phyloP scores from a whole-genome alignment of 2,797 vertebrate species.

The Staurois parvus region DNA sequence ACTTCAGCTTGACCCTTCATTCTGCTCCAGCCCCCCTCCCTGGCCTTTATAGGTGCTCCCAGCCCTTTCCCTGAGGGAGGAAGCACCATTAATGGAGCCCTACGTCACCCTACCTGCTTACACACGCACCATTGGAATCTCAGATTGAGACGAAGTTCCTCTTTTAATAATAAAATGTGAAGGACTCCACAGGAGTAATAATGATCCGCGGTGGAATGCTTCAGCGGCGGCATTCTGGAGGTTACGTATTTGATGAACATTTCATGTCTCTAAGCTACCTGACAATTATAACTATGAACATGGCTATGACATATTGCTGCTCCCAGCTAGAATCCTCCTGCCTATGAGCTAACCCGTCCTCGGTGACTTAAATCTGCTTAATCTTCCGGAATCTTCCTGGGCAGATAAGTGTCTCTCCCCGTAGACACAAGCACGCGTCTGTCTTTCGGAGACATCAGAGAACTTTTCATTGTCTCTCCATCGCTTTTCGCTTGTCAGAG shows the following conservation, averaged over 20 bases:
- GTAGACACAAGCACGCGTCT: neutral
- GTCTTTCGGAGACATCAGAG: constrained; percentile 42
- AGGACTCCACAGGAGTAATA: neutral
- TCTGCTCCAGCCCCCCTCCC: no score
- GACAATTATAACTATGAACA: neutral
- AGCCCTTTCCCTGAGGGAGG: no score
- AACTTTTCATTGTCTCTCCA: constrained; percentile 20
- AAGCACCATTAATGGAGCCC: no score
- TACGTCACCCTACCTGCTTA: no score
- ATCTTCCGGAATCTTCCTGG: constrained; percentile 4
- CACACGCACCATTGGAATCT: no score
- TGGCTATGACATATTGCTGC: neutral
- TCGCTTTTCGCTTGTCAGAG: constrained; percentile 46
- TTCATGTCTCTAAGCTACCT: neutral
- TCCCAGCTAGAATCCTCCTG: neutral
- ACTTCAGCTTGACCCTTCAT: no score
- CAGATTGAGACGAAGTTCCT: no score
- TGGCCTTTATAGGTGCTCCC: no score
- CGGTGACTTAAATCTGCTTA: neutral
- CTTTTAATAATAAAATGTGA: neutral
- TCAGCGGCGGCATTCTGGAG: neutral
- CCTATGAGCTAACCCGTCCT: neutral
- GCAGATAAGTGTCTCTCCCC: constrained; percentile 2
- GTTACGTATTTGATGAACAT: neutral
- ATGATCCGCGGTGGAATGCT: neutral